phyloP scores from a whole-genome alignment of 2,888 invertebrate species.

The Drosophila antonietae region DNA sequence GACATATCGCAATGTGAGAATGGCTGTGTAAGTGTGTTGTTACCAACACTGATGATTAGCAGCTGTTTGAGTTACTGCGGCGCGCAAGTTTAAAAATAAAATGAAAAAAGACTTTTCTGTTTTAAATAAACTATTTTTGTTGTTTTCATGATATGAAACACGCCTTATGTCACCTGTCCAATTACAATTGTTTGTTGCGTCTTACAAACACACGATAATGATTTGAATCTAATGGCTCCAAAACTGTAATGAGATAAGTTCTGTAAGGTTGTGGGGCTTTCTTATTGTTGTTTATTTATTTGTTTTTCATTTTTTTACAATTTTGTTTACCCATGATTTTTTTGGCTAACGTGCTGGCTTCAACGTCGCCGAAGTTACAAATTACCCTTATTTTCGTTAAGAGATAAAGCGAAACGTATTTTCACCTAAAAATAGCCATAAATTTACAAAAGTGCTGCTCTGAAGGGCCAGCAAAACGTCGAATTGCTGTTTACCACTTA shows the following conservation, averaged over 20 bases:
- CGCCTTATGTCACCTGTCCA: conserved; percentile 15
- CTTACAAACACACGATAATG: conserved; percentile 8
- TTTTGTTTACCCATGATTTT: conserved; percentile 58
- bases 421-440: conserved; percentile 42
- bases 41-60: neutral
- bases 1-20: neutral
- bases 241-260: conserved; percentile 47
- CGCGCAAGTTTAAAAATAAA: conserved; percentile 13
- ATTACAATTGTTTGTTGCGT: conserved; percentile 7
- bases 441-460: conserved; percentile 35
- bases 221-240: conserved; percentile 14
- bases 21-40: too few species aligned
- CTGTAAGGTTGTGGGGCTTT: conserved; percentile 18
- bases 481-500: conserved; percentile 44
- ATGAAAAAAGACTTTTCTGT: neutral
- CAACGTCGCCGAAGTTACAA: conserved; percentile 51
- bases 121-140: neutral
- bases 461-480: conserved; percentile 27
- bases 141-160: neutral
- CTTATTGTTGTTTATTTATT: conserved; percentile 33
- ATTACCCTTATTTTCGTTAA: conserved; percentile 47
- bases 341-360: conserved; percentile 61
- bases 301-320: conserved; percentile 50
- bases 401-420: conserved; percentile 41
- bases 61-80: neutral